Conservation (phyloP, 2,113 vertebrate genomes). For the Cariama cristata region DNA sequence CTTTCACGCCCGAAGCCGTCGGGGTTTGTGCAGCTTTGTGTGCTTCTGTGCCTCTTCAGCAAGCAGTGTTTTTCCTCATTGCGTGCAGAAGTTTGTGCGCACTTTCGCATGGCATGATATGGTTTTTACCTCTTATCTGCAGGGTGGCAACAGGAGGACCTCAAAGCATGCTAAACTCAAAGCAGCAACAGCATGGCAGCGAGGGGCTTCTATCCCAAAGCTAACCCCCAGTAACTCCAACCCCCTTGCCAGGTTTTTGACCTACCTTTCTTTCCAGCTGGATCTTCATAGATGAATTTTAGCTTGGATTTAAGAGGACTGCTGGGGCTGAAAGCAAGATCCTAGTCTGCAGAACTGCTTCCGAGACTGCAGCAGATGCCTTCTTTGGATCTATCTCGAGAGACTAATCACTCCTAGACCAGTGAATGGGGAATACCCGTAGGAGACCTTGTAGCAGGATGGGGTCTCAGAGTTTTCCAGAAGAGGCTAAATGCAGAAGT, state of each 20-base stretch:
- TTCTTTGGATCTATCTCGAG: background rate
- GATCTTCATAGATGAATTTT: background rate
- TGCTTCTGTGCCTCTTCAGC: background rate
- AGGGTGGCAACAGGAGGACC: background rate
- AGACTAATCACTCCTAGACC: background rate
- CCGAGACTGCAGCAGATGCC: background rate
- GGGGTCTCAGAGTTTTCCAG: conserved; percentile 57
- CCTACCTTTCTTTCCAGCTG: background rate
- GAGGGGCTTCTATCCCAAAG: background rate
- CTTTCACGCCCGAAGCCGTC: background rate
- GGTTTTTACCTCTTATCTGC: background rate
- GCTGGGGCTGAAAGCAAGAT: background rate
- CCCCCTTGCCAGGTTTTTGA: background rate
- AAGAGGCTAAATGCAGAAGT: conserved; percentile 41
- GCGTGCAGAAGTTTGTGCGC: background rate
- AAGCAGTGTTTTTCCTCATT: background rate
- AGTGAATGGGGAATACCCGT: conserved; percentile 47
- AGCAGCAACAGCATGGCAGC: background rate
- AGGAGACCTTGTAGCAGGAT: conserved; percentile 40
- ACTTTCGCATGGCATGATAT: background rate
- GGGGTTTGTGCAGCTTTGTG: background rate
- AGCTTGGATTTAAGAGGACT: background rate
- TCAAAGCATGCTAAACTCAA: background rate
- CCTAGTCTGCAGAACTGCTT: background rate
- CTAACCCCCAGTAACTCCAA: background rate